Conservation (phyloP, 2,797 vertebrate species). For the Passerculus sandwichensis region DNA sequence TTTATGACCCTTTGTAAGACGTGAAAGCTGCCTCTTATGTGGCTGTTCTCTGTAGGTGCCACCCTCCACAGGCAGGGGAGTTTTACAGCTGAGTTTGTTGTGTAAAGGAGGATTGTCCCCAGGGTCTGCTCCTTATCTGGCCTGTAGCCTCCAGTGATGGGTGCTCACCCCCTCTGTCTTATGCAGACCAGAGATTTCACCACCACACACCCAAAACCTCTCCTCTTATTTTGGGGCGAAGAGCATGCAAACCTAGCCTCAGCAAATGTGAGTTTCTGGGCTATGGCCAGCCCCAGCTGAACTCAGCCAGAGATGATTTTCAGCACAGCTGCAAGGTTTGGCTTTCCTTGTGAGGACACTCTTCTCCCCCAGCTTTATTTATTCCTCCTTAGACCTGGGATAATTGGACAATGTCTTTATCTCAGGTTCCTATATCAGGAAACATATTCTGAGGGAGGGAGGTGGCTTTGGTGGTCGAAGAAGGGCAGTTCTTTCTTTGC, state of each 20-base stretch:
- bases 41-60: neutral
- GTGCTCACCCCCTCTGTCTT: neutral
- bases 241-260: neutral
- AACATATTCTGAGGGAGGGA: neutral
- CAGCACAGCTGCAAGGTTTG: neutral
- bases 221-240: neutral
- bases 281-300: neutral
- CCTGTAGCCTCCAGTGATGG: too few relatives aligned
- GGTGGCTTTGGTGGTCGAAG: neutral
- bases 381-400: neutral
- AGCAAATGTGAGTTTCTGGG: neutral
- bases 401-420: neutral
- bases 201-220: neutral
- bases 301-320: neutral
- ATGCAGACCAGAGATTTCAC: neutral
- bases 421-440: neutral
- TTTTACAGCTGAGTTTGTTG: neutral
- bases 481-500: neutral
- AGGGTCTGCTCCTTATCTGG: neutral
- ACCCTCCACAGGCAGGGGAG: neutral
- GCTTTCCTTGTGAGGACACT: neutral
- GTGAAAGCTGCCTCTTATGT: neutral
- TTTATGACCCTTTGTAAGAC: neutral
- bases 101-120: fast-evolving
- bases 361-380: neutral